Conservation (phyloP, 2,113 vertebrate genomes). For the Atrichornis clamosus region DNA sequence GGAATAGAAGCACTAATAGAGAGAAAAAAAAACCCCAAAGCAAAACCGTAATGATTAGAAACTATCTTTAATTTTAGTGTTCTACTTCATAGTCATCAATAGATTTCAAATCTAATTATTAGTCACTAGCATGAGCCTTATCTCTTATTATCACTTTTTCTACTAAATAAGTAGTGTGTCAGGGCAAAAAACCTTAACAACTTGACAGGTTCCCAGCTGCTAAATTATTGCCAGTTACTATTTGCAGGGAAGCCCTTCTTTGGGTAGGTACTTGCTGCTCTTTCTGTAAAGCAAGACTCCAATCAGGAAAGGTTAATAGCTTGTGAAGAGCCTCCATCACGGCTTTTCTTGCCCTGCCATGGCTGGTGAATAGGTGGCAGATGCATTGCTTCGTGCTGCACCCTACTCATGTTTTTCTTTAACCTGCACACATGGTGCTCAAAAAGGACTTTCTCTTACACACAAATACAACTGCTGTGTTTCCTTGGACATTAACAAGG, state of each 20-base stretch:
- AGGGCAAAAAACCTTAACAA: background rate
- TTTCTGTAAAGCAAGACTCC: slow-evolving; percentile 55
- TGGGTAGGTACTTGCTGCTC: slow-evolving; percentile 7
- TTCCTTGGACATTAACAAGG: background rate
- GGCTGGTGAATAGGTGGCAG: slow-evolving; percentile 17
- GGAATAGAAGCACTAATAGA: background rate
- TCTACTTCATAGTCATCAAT: background rate
- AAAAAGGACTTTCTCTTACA: background rate
- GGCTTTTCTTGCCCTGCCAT: slow-evolving; percentile 25
- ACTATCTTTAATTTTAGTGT: background rate
- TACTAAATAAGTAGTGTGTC: background rate
- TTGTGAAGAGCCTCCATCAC: slow-evolving; percentile 22
- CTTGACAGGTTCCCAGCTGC: background rate
- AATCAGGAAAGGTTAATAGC: slow-evolving; percentile 70
- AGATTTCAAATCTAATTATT: slow-evolving; percentile 3
- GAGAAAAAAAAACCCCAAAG: background rate
- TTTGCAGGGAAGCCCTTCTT: slow-evolving; percentile 21
- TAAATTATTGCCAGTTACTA: slow-evolving; percentile 32
- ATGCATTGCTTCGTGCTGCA: background rate
- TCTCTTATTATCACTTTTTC: background rate
- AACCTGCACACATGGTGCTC: background rate
- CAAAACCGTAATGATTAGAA: background rate
- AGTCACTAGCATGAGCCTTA: background rate
- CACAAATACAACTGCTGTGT: background rate
- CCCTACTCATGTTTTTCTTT: background rate